Evolutionary conservation across 2,113 vertebrate species (phyloP).

Genomic region (Perca schrenkii): DNA sequence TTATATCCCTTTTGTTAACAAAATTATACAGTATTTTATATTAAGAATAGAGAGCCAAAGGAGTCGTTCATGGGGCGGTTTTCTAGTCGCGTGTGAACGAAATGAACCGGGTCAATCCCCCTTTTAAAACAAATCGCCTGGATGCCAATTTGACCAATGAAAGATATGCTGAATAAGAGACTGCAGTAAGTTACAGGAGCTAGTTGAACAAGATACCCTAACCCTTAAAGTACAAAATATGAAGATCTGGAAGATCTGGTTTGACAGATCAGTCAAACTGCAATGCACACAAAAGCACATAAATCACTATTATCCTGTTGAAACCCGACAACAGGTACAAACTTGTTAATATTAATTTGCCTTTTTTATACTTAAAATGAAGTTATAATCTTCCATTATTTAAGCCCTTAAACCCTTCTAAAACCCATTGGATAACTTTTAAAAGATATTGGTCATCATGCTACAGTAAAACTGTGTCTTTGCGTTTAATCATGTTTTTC

Average conservation of each 20-base stretch:
- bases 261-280: background rate
- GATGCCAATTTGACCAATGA: too few relatives aligned
- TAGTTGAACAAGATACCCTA: background rate
- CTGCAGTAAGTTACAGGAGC: background rate
- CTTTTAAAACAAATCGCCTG: too few relatives aligned
- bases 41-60: too few relatives aligned
- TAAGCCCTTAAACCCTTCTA: background rate
- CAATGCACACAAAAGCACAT: too few relatives aligned
- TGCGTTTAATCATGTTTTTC: conserved; percentile 27
- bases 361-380: background rate
- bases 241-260: background rate
- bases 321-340: background rate
- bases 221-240: background rate
- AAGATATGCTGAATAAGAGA: background rate
- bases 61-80: too few relatives aligned
- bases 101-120: too few relatives aligned
- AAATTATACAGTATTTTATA: too few relatives aligned
- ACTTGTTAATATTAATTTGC: too few relatives aligned
- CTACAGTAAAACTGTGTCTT: conserved; percentile 3
- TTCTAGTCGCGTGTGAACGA: too few relatives aligned
- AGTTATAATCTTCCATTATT: background rate
- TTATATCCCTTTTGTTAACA: too few relatives aligned
- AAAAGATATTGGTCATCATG: conserved; percentile 1
- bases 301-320: too few relatives aligned
- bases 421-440: background rate